Base-by-base conservation (phyloP, 2,113 vertebrate genomes). In the Agapornis roseicollis region DNA sequence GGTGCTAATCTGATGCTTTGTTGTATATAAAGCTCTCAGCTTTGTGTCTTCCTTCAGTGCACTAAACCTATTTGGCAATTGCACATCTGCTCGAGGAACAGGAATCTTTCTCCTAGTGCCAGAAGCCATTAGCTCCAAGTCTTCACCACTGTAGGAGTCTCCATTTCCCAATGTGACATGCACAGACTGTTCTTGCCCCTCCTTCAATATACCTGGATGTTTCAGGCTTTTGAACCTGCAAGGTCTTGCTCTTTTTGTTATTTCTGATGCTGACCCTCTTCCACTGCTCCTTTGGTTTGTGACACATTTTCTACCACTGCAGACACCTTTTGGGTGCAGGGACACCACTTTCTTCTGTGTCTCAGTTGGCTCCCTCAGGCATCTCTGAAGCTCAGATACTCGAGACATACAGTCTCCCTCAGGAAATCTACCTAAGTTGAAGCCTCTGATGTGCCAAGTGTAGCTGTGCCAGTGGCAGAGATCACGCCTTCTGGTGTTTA, bases 101-200 rank as follows among this genome's bases (percentile, higher is more conserved):
- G 17, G 7, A 77, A 37, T n/a, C 23, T 49, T 47, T 37, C 47
- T 53, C 16, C 47, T 60, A 17, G 10, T 55, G 39, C n/a, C 52
- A 86, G 72, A 88, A 74, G 29, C 33, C 68, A 86, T 24, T 42
- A 73, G 39, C 44, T 89, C n/a, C 22, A 13, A 71, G 52, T 13
- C 22, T 46, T 44, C 24, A 49, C 17, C 23, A 64, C 0, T 28
- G 47, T 0, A 1, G 6, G 47, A 71, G 5, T 7, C 74, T 29
- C 18, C 13, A 80, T 55, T 69, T 83, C 68, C 37, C 76, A 85
- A 0, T 10, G 12, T 7, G 17, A 53, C 24, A 46, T 5, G 5
- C 6, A 76, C 8, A 72, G 25, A 60, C 10, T 73, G 23, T 42
- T 70, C n/a, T n/a, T 20, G 33, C 12, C 24, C 19, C 55, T 16